Conservation (phyloP, 2,888 invertebrate species). For the Podotricha telesiphe region DNA sequence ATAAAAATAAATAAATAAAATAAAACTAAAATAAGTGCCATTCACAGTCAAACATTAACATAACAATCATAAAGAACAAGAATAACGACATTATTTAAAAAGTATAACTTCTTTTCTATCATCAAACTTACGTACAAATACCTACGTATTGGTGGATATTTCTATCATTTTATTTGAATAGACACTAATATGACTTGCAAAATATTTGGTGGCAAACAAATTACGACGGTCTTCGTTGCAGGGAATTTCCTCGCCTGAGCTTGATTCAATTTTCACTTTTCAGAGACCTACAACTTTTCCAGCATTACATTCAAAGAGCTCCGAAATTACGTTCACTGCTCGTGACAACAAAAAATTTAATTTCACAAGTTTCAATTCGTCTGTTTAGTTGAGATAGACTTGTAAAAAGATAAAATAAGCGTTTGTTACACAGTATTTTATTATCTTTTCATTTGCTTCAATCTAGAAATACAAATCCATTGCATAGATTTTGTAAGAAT, state of each 20-base stretch:
- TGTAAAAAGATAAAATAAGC: constrained; percentile 1
- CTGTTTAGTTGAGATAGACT: constrained; percentile 21
- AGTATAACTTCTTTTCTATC: background rate
- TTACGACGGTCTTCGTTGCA: constrained; percentile 27
- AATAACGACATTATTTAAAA: background rate
- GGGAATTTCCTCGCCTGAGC: constrained; percentile 25
- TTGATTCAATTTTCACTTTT: constrained; percentile 41
- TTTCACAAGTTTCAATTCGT: constrained; percentile 30
- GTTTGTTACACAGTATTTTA: background rate
- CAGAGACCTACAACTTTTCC: constrained; percentile 33
- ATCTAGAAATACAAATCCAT: too few relatives aligned
- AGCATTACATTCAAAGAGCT: constrained; percentile 36
- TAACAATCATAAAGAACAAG: too few relatives aligned
- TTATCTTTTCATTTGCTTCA: background rate
- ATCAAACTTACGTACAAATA: background rate
- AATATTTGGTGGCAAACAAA: constrained; percentile 22
- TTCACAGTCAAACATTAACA: too few relatives aligned
- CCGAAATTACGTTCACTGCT: constrained; percentile 41
- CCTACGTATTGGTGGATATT: background rate
- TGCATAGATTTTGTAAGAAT: too few relatives aligned
- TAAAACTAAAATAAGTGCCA: too few relatives aligned
- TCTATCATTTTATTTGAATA: constrained; percentile 1
- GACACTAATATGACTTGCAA: constrained; percentile 26
- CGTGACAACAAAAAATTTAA: constrained; percentile 39
- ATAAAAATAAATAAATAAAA: too few relatives aligned